Evolutionary conservation across 37 sponge, comb jelly and placozoan species (phyloP).

Genomic region (Cliona cf. orientalis): DNA sequence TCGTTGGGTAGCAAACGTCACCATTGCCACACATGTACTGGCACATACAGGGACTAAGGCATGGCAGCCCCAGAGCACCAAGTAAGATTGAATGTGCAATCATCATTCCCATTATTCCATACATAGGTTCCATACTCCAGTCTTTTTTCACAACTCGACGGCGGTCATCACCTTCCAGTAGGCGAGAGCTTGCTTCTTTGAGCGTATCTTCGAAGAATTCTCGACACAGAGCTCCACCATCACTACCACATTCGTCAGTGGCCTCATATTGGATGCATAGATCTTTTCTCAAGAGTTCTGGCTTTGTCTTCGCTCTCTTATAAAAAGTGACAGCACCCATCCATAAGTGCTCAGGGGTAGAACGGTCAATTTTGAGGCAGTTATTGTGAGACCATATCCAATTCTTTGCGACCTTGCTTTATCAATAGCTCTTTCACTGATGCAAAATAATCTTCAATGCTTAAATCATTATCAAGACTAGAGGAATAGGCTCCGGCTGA

Average conservation of each 20-base stretch:
- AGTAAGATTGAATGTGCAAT: conserved; percentile 59
- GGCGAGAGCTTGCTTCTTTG: conserved; percentile 1
- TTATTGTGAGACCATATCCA: too few relatives aligned
- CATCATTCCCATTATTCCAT: conserved; percentile 49
- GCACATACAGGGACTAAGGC: conserved; percentile 25
- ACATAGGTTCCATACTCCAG: conserved; percentile 9
- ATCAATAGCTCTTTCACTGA: too few relatives aligned
- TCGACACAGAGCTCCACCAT: conserved; percentile 49
- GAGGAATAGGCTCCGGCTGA: too few relatives aligned
- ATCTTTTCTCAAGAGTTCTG: conserved; percentile 11
- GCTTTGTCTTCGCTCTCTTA: conserved; percentile 28
- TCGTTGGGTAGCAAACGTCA: conserved; percentile 8
- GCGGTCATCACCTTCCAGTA: conserved; percentile 54
- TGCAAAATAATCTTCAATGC: too few relatives aligned
- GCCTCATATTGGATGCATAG: conserved; percentile 22
- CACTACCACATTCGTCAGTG: conserved; percentile 48
- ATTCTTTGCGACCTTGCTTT: too few relatives aligned
- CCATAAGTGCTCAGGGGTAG: too few relatives aligned
- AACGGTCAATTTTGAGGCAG: too few relatives aligned
- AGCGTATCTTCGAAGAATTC: conserved; percentile 56
- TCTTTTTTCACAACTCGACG: conserved; percentile 44
- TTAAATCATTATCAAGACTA: too few relatives aligned
- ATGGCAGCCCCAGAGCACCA: conserved; percentile 33
- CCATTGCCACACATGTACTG: conserved; percentile 3
- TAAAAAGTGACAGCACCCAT: too few relatives aligned